Evolutionary conservation across 2,113 vertebrate genomes (phyloP).

Genomic region (Aythya baeri): DNA sequence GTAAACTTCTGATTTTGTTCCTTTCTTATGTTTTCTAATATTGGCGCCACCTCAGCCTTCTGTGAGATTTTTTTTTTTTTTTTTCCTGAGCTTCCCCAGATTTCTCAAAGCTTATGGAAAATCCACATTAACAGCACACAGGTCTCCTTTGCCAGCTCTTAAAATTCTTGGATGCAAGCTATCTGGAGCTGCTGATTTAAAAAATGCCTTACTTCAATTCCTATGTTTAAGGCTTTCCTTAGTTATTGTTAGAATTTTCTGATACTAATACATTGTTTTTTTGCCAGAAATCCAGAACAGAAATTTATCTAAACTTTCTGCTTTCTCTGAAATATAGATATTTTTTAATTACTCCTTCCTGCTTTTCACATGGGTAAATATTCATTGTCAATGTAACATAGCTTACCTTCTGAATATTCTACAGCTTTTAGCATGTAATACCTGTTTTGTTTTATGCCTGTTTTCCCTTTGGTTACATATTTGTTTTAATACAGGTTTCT

Average conservation of each 20-base stretch:
- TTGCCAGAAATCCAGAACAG: background rate
- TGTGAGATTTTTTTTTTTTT: conserved; percentile 18
- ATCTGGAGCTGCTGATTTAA: conserved; percentile 54
- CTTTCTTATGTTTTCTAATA: background rate
- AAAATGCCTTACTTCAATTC: conserved; percentile 27
- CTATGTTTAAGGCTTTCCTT: conserved; percentile 9
- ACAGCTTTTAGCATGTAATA: background rate
- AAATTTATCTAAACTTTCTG: background rate
- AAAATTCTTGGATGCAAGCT: conserved; percentile 57
- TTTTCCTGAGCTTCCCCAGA: background rate
- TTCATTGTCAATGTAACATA: background rate
- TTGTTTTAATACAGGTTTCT: background rate
- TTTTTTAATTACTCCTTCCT: background rate
- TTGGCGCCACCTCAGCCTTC: conserved; percentile 17
- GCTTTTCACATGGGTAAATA: background rate
- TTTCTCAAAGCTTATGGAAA: conserved; percentile 67
- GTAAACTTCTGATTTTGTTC: conserved; percentile 5
- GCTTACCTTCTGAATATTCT: background rate
- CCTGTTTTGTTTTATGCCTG: background rate
- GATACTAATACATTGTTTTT: background rate
- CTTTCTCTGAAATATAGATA: background rate
- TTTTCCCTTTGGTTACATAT: background rate
- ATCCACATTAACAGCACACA: conserved; percentile 51
- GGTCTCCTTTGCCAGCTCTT: conserved; percentile 50
- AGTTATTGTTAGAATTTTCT: conserved; percentile 28